phyloP scores from a whole-genome alignment of 64 coral and sea anemone species.

The Cladopsammia gracilis region DNA sequence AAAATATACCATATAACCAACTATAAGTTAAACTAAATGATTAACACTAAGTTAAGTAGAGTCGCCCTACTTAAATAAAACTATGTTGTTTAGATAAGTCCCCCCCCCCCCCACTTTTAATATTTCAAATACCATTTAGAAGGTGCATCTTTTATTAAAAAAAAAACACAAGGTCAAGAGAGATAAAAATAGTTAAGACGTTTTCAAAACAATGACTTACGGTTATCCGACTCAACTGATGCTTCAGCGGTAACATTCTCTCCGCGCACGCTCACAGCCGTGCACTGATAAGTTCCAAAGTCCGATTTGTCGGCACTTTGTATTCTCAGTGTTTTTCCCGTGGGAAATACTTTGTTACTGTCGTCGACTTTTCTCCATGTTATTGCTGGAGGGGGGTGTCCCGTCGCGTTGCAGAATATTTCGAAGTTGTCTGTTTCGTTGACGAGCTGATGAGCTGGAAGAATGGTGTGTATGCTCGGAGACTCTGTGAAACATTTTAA shows the following conservation, averaged over 20 bases:
- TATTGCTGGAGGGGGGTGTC: slow-evolving; percentile 68
- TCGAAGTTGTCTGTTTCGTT: slow-evolving; percentile 74
- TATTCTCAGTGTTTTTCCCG: slow-evolving; percentile 32
- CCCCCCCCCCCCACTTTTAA: too few species aligned
- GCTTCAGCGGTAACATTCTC: slow-evolving; percentile 8
- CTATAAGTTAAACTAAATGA: too few species aligned
- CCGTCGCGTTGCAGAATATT: slow-evolving; percentile 82
- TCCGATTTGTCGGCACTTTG: slow-evolving; percentile 28
- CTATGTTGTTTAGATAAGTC: too few species aligned
- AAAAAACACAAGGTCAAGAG: neutral
- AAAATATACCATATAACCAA: too few species aligned
- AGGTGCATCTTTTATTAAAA: neutral
- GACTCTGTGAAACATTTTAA: slow-evolving; percentile 30
- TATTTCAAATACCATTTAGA: too few species aligned
- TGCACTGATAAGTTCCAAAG: slow-evolving; percentile 70
- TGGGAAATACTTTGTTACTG: neutral
- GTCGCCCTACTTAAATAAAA: too few species aligned
- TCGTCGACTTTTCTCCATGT: slow-evolving; percentile 61
- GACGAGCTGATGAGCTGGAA: slow-evolving; percentile 48
- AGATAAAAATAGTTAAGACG: neutral
- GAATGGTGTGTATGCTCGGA: slow-evolving; percentile 44
- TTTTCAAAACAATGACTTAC: neutral
- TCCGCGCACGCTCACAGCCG: slow-evolving; percentile 66
- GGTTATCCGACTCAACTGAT: neutral
- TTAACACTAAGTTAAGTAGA: too few species aligned